Evolutionary conservation across 2,888 invertebrate species (phyloP).

Genomic region (Entomobrya proxima): DNA sequence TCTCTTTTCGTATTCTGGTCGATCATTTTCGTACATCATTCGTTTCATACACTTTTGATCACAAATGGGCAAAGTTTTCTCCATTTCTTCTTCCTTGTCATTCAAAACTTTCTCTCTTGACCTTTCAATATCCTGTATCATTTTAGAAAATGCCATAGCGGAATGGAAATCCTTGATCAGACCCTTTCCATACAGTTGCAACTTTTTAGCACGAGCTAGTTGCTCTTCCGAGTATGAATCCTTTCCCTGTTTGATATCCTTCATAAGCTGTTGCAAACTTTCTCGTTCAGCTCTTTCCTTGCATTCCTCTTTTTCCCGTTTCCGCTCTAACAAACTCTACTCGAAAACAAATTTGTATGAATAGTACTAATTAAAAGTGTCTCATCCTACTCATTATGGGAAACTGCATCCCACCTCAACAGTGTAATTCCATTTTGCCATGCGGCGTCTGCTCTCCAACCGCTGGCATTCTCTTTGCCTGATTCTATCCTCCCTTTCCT

Average conservation of each 20-base stretch:
- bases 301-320: constrained; percentile 62
- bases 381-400: neutral
- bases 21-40: constrained; percentile 62
- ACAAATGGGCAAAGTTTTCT: constrained; percentile 50
- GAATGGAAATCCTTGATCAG: constrained; percentile 73
- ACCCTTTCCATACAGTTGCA: constrained; percentile 73
- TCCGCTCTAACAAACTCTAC: constrained; percentile 70
- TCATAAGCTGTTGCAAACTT: constrained; percentile 54
- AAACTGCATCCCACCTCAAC: constrained; percentile 65
- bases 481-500: constrained; percentile 52
- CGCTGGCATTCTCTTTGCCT: constrained; percentile 65
- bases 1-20: constrained; percentile 54
- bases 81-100: constrained; percentile 30
- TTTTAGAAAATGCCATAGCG: constrained; percentile 70
- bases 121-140: constrained; percentile 69
- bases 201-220: constrained; percentile 65
- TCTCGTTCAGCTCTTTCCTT: constrained; percentile 61
- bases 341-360: constrained; percentile 18
- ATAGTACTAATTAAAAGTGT: neutral
- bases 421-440: constrained; percentile 73
- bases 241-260: constrained; percentile 56
- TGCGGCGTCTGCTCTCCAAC: constrained; percentile 62
- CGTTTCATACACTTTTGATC: constrained; percentile 65
- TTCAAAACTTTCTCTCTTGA: neutral
- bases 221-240: constrained; percentile 63